Evolutionary conservation across 2,797 vertebrate species (phyloP).

Genomic region (Molossus molossus): DNA sequence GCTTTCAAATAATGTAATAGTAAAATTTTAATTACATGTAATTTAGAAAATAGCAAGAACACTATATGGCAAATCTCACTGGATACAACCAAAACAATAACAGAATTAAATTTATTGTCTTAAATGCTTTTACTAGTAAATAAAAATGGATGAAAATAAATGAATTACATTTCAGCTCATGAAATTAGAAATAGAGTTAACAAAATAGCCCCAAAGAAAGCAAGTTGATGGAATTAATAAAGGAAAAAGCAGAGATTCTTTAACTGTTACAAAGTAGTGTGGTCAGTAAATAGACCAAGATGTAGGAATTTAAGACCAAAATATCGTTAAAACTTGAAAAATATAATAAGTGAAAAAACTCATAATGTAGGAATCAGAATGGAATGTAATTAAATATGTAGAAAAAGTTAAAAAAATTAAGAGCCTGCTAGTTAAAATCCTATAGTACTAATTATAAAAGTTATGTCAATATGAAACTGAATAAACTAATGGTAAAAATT

Average conservation of each 20-base stretch:
- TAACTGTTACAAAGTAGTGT: background rate
- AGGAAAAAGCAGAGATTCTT: conserved; percentile 2
- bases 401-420: conserved; percentile 1
- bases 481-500: background rate
- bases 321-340: conserved; percentile 1
- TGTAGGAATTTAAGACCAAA: background rate
- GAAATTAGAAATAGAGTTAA: conserved; percentile 35
- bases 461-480: conserved; percentile 8
- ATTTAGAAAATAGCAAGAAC: conserved; percentile 44
- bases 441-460: background rate
- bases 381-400: background rate
- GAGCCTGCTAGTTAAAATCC: background rate
- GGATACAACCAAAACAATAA: conserved; percentile 2
- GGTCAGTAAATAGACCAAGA: conserved; percentile 45
- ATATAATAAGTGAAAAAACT: conserved; percentile 7
- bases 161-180: conserved; percentile 9
- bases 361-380: conserved; percentile 30
- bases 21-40: conserved; percentile 37
- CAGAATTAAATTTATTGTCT: conserved; percentile 25
- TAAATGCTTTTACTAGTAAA: conserved; percentile 29
- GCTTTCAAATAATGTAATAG: conserved; percentile 11
- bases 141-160: conserved; percentile 7
- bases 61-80: background rate
- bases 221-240: conserved; percentile 56
- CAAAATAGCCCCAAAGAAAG: conserved; percentile 8